Evolutionary conservation across 2,888 invertebrate species (phyloP).

Genomic region (Ophioninae sp.): DNA sequence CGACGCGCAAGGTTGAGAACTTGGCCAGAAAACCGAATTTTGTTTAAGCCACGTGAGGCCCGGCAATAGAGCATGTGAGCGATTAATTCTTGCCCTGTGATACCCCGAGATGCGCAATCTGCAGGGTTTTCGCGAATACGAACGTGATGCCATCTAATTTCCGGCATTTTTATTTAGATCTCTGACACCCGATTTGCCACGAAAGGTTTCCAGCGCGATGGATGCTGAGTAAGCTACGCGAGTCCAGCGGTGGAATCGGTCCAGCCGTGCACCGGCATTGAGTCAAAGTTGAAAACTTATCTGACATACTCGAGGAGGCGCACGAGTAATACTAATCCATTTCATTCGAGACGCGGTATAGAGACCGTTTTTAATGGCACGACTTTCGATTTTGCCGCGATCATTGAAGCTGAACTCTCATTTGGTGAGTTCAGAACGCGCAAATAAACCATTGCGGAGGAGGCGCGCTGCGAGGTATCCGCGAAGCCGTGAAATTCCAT

Average conservation of each 20-base stretch:
- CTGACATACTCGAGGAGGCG: conserved; percentile 21
- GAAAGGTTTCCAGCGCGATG: conserved; percentile 62
- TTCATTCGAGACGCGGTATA: conserved; percentile 3
- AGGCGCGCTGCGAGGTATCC: neutral
- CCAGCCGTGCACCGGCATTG: conserved; percentile 37
- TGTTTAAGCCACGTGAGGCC: conserved; percentile 63
- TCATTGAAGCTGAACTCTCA: neutral
- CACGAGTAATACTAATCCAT: conserved; percentile 13
- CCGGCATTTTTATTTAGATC: conserved; percentile 67
- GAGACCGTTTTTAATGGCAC: neutral
- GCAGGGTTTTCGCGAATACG: conserved; percentile 70
- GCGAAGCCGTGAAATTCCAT: neutral
- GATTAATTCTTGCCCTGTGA: conserved; percentile 55
- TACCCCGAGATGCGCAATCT: conserved; percentile 72
- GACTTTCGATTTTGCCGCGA: conserved; percentile 1
- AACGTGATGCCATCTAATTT: conserved; percentile 69
- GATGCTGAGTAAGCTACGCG: conserved; percentile 64
- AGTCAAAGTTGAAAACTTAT: neutral
- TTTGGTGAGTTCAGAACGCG: neutral
- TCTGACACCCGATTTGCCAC: conserved; percentile 70
- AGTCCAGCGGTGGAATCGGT: conserved; percentile 67
- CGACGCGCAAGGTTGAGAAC: conserved; percentile 1
- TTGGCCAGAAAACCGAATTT: conserved; percentile 26
- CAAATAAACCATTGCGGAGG: neutral
- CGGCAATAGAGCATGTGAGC: conserved; percentile 59